A percentile compares a stretch with the other conserved stretches of the same genome.
Conservation (phyloP, 2,113 vertebrate genomes). For the Falcunculus frontatus region DNA sequence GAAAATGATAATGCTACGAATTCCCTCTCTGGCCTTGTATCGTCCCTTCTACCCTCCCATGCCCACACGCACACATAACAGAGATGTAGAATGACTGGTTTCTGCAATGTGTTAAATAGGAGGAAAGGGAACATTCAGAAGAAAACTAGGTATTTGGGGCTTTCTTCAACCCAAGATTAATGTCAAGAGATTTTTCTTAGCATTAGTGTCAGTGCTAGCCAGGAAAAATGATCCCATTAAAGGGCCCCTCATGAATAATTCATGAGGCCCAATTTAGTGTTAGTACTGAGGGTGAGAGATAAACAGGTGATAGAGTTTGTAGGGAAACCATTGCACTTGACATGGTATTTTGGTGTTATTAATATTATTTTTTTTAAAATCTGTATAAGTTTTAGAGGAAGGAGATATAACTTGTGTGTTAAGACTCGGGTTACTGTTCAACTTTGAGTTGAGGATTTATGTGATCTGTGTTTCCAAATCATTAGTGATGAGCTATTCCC, state of each 20-base stretch:
- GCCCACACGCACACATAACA: background rate
- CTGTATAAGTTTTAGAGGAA: background rate
- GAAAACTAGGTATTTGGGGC: conserved; percentile 68
- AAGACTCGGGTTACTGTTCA: background rate
- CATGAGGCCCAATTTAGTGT: conserved; percentile 69
- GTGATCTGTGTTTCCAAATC: conserved; percentile 8
- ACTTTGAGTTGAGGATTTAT: background rate
- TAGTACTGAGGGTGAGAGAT: conserved; percentile 59
- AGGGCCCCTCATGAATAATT: conserved; percentile 72
- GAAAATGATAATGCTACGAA: background rate
- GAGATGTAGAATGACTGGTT: background rate
- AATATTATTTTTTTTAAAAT: background rate
- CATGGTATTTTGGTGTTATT: conserved; percentile 25
- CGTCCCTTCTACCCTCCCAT: background rate
- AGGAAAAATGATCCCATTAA: conserved; percentile 78
- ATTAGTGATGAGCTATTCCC: conserved; percentile 50
- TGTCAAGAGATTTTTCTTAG: conserved; percentile 73
- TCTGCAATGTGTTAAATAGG: conserved; percentile 20
- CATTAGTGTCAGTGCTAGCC: conserved; percentile 74
- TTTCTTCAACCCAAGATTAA: conserved; percentile 74
- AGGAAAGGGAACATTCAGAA: conserved; percentile 38
- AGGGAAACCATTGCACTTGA: conserved; percentile 27
- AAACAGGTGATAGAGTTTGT: conserved; percentile 73
- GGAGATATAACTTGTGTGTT: background rate
- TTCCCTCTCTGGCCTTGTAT: background rate